phyloP scores from a whole-genome alignment of 2,888 invertebrate species.

The Hermaeophaga mercurialis region DNA sequence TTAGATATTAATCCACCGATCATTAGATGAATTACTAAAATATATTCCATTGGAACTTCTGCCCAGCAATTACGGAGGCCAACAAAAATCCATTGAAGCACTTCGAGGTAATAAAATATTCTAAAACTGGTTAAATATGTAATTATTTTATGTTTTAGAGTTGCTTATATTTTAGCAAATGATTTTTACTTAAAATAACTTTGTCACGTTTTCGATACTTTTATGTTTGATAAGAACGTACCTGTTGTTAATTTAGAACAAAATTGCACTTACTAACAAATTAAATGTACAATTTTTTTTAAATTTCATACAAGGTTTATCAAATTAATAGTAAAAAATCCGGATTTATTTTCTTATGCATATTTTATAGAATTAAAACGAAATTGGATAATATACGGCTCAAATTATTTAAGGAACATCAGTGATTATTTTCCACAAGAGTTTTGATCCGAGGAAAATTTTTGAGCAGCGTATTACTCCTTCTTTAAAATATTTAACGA shows the following conservation, averaged over 20 bases:
- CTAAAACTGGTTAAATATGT: not conserved
- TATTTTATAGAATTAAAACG: too few species aligned
- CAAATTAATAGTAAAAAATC: too few species aligned
- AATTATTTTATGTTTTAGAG: not conserved
- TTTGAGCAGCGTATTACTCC: too few species aligned
- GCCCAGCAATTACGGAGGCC: conserved; percentile 19
- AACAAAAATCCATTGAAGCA: conserved; percentile 16
- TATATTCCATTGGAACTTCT: conserved; percentile 11
- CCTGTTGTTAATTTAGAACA: not conserved
- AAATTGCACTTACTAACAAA: not conserved
- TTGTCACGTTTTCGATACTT: not conserved
- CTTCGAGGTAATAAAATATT: conserved; percentile 5
- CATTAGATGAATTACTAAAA: not conserved
- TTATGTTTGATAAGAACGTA: not conserved
- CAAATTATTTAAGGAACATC: too few species aligned
- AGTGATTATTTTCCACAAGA: too few species aligned
- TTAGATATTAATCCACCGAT: not conserved
- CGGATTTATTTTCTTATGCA: too few species aligned
- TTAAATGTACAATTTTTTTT: too few species aligned
- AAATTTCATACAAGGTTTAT: too few species aligned
- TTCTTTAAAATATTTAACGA: too few species aligned
- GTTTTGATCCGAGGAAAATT: too few species aligned
- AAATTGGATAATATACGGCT: too few species aligned
- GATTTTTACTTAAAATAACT: not conserved
- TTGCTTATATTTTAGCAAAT: too few species aligned